Evolutionary conservation across 2,888 invertebrate genomes (phyloP).

Genomic region (Oscheius sp.): DNA sequence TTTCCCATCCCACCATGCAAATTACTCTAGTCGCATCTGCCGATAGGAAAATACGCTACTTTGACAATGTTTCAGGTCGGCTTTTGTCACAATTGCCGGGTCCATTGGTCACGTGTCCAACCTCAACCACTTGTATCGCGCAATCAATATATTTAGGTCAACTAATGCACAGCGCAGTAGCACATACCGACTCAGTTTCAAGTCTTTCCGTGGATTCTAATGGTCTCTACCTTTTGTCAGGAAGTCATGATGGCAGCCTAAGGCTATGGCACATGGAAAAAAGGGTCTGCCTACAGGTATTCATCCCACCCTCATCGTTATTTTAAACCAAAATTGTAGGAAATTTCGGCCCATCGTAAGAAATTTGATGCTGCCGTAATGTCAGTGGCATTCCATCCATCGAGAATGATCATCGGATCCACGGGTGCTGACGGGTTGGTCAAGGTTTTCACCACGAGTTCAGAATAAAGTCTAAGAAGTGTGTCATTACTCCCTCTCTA

Average conservation of each 20-base stretch:
- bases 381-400: conserved; percentile 98
- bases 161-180: conserved; percentile 96
- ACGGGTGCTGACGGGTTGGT: conserved; percentile 98
- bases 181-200: conserved; percentile 97
- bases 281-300: conserved; percentile 91
- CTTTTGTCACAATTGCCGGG: too few species aligned
- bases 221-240: conserved; percentile 95
- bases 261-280: conserved; percentile 80
- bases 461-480: conserved; percentile 19
- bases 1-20: conserved; percentile 94
- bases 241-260: conserved; percentile 78
- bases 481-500: conserved; percentile 3
- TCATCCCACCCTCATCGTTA: background rate
- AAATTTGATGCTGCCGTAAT: conserved; percentile 99
- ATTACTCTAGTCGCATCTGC: conserved; percentile 96
- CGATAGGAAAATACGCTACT: conserved; percentile 97
- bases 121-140: background rate
- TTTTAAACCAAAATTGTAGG: conserved; percentile 71
- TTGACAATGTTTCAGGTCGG: conserved; percentile 86
- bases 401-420: conserved; percentile 96
- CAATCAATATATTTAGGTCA: conserved; percentile 78
- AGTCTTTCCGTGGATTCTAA: conserved; percentile 97
- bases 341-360: conserved; percentile 98
- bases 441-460: conserved; percentile 78
- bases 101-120: too few species aligned